Base-by-base conservation (phyloP, 2,113 vertebrate species). In the Nothocercus julius region DNA sequence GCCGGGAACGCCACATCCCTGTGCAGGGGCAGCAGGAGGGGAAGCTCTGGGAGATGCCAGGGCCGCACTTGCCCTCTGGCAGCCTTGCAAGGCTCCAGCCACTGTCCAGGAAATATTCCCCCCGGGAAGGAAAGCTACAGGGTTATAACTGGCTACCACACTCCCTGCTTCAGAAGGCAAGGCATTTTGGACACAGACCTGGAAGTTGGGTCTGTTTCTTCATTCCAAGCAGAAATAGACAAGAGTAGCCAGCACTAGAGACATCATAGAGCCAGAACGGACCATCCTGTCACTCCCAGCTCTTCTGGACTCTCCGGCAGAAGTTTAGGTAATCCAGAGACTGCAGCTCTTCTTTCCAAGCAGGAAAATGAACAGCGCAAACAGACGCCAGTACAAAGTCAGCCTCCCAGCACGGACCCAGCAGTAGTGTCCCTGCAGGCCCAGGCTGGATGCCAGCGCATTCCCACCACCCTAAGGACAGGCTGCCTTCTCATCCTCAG, bases 11-110 rank as follows among this genome's bases (percentile, higher is more conserved):
- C 28, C 0, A 1, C 24, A 69, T 34, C 28, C 67, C 25, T 1
- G 2, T 80, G 42, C 0, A 0, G 22, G 11, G 7, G 80, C 13
- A 51, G 36, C 32, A 70, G 14, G 42, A 62, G 53, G 69, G 9
- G 11, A 22, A 30, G 4, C 66, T 20, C 61, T 84, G 34, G 1
- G 34, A 67, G 40, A 38, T 40, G 24, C 64, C 66, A n/a, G 6
- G n/a, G 17, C 21, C 10, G 58, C 83, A 58, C 14, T 30, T 87
- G 62, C 15, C 25, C 38, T 79, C 9, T 2, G n/a, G 24, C 30
- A 32, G 54, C 30, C 25, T 34, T n/a, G 15, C 34, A 17, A 12
- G 54, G 38, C 40, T 45, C 40, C 53, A 15, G 36, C n/a, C 28
- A 13, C 28, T 9, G 30, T 64, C 36, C 28, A 42, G 62, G 62